Base-by-base conservation (phyloP, 2,888 invertebrate species). In the Macropis europaea region DNA sequence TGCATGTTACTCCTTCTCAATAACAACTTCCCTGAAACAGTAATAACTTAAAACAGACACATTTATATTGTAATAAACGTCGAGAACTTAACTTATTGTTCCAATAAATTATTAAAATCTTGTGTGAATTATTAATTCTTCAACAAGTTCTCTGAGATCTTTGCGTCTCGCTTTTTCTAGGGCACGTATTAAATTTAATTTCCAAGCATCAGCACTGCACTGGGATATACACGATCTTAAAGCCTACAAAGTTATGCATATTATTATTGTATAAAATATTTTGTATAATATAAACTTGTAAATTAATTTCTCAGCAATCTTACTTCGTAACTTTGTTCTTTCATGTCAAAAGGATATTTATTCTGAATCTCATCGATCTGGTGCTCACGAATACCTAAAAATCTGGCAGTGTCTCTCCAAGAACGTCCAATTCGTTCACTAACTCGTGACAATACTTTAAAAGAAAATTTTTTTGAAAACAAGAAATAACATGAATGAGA, bases 371-470 rank as follows among this genome's bases (percentile, higher is more conserved):
- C 73, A 52, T 87, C 85, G 17, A 90, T 87, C 54, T 86, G 73
- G 36, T 47, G 67, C 71, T 90, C 89, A 26, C 63, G 80, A 22
- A 89, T 48, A 22, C 82, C 77, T 28, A 89, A 77, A 62, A 75
- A 66, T 78, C 89, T 82, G 2, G 84, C 84, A 1, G 88, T 81
- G 38, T 88, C 84, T 71, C 79, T 81, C 89, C 89, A 89, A 32
- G 77, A 77, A 42, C 74, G 79, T 42, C 88, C 89, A 26, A 89
- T 57, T 72, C 76, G 74, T 36, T 82, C 81, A 40, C 85, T 82
- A 7, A 88, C 9, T 52, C 68, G 60, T 0, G 64, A 66, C 19
- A 86, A 54, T 4, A 88, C 89, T 89, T 50, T 7, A 84, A 79
- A 47, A 36, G 47, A 48, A 57, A 57, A 34, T 32, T 48, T 32